Base-by-base conservation (phyloP, 2,797 vertebrate genomes). In the Chrosomus eos region DNA sequence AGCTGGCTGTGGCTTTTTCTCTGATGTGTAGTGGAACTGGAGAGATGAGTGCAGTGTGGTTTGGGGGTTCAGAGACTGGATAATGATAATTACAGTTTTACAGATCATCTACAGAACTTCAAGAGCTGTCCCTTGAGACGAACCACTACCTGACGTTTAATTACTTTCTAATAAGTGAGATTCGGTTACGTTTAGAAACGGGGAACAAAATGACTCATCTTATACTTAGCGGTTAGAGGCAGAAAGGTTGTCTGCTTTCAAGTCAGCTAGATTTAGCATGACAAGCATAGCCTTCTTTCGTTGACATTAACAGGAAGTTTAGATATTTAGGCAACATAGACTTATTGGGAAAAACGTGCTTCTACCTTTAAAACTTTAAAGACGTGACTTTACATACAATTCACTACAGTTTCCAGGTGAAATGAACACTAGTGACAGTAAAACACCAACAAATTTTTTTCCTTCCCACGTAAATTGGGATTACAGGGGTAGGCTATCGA, bases 1-100 rank as follows among this genome's bases (percentile, higher is more conserved):
- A 86, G 83, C 80, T 81, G 78, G 78, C 51, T 74, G 82, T 89
- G 77, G 86, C 90, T 86, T 85, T 89, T 92, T 90, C 74, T 90
- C 84, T 88, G 73, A 60, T 51, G 84, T 70, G 81, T 84, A 66
- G 83, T 76, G 21, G 60, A 68, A 79, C 38, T 83, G 70, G 82
- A 86, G 40, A 74, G 21, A 85, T 43, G 28, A 62, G 33, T 48
- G 67, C 28, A 18, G 60, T 45, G 26, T 67, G 55, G 13, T 36
- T 66, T 76, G 73, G 62, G 48, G 79, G 1, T 66, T 31, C 51
- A 85, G 68, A 33, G 60, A 55, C 14, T 81, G 62, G 66, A 75
- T 19, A 26, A 33, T 10, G 33, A 85, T 28, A 58, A 83, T 76
- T 53, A 51, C 33, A 13, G 23, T 76, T 83, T 76, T 67, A 67